A percentile compares a stretch with the other conserved stretches of the same genome.
phyloP scores from a whole-genome alignment of 2,797 vertebrate species.

The Acestrorhynchus altus region DNA sequence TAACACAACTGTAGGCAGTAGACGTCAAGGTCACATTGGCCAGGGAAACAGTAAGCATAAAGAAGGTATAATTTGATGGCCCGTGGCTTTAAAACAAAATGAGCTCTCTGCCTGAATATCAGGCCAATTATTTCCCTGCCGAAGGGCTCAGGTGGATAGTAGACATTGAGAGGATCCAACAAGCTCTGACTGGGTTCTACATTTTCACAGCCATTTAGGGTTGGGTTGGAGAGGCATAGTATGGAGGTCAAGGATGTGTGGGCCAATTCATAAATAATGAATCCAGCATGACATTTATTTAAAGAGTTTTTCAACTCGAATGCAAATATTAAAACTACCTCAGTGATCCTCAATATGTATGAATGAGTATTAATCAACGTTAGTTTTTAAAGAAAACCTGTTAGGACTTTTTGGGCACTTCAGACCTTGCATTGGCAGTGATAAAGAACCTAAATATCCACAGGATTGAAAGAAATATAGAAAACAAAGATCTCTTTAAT shows the following conservation, averaged over 20 bases:
- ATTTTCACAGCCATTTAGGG: not conserved
- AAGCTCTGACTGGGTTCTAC: not conserved
- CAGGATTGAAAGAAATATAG: too few species aligned
- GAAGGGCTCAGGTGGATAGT: slow-evolving; percentile 14
- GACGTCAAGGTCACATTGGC: slow-evolving; percentile 18
- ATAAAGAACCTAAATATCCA: too few species aligned
- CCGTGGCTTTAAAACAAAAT: slow-evolving; percentile 9
- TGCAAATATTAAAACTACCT: too few species aligned
- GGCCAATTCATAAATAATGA: not conserved
- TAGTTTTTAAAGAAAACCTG: too few species aligned
- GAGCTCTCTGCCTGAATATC: not conserved
- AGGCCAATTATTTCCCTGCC: slow-evolving; percentile 16
- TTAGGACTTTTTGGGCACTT: too few species aligned
- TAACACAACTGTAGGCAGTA: slow-evolving; percentile 4
- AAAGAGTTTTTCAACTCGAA: too few species aligned
- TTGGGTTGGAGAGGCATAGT: not conserved
- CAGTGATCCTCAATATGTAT: too few species aligned
- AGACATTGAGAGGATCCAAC: not conserved
- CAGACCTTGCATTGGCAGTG: too few species aligned
- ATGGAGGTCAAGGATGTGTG: not conserved
- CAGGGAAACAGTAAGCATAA: slow-evolving; percentile 16
- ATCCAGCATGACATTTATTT: not conserved
- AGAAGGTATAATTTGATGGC: slow-evolving; percentile 5
- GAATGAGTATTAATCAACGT: too few species aligned
- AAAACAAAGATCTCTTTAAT: too few species aligned